These are phyloP conservation scores for Ashinkailepas kermadecensis DNA, from an alignment of 2,888 invertebrate species.

Conservation along the genomic window DNA sequence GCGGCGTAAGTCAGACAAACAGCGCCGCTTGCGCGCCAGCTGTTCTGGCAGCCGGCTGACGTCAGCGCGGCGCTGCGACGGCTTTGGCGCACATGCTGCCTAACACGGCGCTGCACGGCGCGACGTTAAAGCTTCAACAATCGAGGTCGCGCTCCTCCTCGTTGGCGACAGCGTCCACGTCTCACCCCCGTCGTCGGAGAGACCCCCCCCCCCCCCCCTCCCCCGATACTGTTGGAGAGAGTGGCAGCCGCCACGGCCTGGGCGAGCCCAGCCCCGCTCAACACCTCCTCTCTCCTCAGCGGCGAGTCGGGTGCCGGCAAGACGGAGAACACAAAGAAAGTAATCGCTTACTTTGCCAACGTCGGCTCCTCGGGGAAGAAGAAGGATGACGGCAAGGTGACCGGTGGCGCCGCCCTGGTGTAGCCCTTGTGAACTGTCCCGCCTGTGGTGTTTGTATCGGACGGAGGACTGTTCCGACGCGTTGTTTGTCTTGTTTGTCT, in stretches of 20 bases:
- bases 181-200: not conserved
- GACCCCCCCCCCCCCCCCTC: not conserved
- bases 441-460: not conserved
- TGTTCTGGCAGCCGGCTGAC: not conserved
- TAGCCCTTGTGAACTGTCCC: too few relatives aligned
- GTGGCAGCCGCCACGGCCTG: too few relatives aligned
- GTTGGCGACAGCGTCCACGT: too few relatives aligned
- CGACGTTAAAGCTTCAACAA: not conserved
- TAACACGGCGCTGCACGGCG: not conserved
- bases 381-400: slow-evolving; percentile 40
- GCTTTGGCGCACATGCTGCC: not conserved
- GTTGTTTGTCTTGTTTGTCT: too few relatives aligned
- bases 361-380: slow-evolving; percentile 86
- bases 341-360: slow-evolving; percentile 99
- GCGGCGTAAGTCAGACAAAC: slow-evolving; percentile 35
- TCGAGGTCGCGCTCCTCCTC: too few relatives aligned
- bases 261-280: too few relatives aligned
- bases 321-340: slow-evolving; percentile 99
- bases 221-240: not conserved
- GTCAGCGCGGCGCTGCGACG: not conserved
- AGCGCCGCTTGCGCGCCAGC: not conserved
- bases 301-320: slow-evolving; percentile 99
- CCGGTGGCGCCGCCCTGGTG: not conserved
- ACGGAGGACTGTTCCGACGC: not conserved
- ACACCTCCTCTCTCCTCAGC: slow-evolving; percentile 45